Evolutionary conservation across 2,113 vertebrate genomes (phyloP).

Genomic region (Urocolius indicus): DNA sequence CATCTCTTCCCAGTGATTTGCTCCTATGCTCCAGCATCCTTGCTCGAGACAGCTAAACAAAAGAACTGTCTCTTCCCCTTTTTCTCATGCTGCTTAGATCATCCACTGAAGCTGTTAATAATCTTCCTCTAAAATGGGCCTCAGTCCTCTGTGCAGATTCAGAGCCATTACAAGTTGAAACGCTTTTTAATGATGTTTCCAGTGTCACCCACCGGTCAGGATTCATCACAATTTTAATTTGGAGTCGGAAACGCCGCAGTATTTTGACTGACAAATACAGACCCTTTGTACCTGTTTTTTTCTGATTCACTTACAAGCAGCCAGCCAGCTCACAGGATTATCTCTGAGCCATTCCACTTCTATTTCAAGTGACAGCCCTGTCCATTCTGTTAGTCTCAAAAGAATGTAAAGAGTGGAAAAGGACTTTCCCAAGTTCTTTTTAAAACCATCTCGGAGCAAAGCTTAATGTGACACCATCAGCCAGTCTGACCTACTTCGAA

Average conservation of each 20-base stretch:
- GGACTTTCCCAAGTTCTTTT: slow-evolving; percentile 11
- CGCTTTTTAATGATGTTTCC: neutral
- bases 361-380: slow-evolving; percentile 56
- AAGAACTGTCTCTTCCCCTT: slow-evolving; percentile 1
- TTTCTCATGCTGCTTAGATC: slow-evolving; percentile 17
- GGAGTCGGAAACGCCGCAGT: neutral
- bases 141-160: neutral
- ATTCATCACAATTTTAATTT: neutral
- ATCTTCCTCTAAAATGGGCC: neutral
- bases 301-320: slow-evolving; percentile 10
- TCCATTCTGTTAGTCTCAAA: slow-evolving; percentile 51
- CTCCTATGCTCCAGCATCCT: neutral
- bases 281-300: slow-evolving; percentile 15
- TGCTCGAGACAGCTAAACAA: slow-evolving; percentile 52
- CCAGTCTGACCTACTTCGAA: slow-evolving; percentile 50
- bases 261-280: slow-evolving; percentile 29
- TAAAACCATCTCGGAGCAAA: neutral
- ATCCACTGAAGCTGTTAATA: neutral
- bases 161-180: neutral
- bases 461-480: neutral
- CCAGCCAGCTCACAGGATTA: slow-evolving; percentile 53
- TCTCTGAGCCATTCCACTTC: slow-evolving; percentile 28
- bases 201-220: neutral
- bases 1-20: slow-evolving; percentile 7
- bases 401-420: slow-evolving; percentile 36